Evolutionary conservation across 2,888 invertebrate species (phyloP).

Genomic region (Copidosoma aretas): DNA sequence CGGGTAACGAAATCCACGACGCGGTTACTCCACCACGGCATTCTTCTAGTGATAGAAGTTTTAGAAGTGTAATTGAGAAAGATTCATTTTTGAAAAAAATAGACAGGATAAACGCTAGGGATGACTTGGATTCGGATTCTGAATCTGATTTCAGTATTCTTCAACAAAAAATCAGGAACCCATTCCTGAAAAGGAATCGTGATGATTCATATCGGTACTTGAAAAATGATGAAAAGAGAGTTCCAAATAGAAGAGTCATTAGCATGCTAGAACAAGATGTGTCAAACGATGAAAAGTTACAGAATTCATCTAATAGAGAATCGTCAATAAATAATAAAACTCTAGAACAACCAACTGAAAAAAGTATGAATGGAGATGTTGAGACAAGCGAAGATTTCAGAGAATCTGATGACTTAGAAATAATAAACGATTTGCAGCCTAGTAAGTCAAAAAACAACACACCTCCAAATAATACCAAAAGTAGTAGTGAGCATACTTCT

Average conservation of each 20-base stretch:
- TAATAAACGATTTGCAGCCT: not conserved
- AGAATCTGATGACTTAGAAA: not conserved
- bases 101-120: constrained; percentile 47
- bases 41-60: not conserved
- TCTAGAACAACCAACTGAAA: not conserved
- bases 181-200: constrained; percentile 42
- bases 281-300: constrained; percentile 10
- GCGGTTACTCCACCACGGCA: not conserved
- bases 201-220: constrained; percentile 28
- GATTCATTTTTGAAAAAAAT: constrained; percentile 52
- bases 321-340: not conserved
- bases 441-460: not conserved
- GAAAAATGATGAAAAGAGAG: constrained; percentile 11
- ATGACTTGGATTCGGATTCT: constrained; percentile 43
- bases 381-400: not conserved
- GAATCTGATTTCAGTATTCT: constrained; percentile 40
- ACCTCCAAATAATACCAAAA: constrained; percentile 7
- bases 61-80: constrained; percentile 46
- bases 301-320: not conserved
- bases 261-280: constrained; percentile 31
- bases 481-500: not conserved
- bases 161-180: constrained; percentile 44
- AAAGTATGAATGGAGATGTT: not conserved
- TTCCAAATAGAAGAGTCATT: constrained; percentile 3
- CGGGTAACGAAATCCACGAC: not conserved